Percentiles rank a stretch among this genome's conserved stretches.
These are phyloP conservation scores for Lutjanus erythropterus DNA, from an alignment of 2,113 vertebrate genomes.

Conservation along the genomic window DNA sequence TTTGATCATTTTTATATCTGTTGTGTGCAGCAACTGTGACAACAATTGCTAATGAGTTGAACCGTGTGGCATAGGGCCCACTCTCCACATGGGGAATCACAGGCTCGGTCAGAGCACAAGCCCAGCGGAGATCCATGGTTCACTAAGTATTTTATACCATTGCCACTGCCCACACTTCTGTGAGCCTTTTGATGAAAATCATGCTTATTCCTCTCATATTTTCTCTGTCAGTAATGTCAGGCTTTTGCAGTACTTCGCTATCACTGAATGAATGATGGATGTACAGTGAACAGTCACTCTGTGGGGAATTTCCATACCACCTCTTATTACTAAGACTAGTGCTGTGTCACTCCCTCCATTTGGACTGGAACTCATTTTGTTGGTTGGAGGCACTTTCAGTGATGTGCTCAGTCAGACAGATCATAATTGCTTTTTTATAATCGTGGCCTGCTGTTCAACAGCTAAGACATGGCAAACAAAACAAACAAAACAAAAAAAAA, in stretches of 20 bases:
- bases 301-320: slow-evolving; percentile 2
- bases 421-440: slow-evolving; percentile 66
- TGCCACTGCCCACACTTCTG: neutral
- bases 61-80: neutral
- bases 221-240: slow-evolving; percentile 9
- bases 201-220: slow-evolving; percentile 17
- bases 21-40: slow-evolving; percentile 22
- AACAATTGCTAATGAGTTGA: slow-evolving; percentile 29
- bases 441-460: slow-evolving; percentile 43
- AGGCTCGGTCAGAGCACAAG: slow-evolving; percentile 3
- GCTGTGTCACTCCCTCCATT: slow-evolving; percentile 36
- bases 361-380: slow-evolving; percentile 21
- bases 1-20: slow-evolving; percentile 26
- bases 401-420: slow-evolving; percentile 57
- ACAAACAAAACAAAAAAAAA: slow-evolving; percentile 12
- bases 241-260: slow-evolving; percentile 1
- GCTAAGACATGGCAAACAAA: slow-evolving; percentile 30
- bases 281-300: slow-evolving; percentile 14
- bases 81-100: slow-evolving; percentile 16
- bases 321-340: slow-evolving; percentile 13
- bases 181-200: slow-evolving; percentile 19
- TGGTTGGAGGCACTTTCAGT: slow-evolving; percentile 37
- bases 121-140: neutral
- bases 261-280: slow-evolving; percentile 30
- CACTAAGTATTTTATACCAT: slow-evolving; percentile 20